Evolutionary conservation across 1,140 invertebrate species (phyloP), one percentile per base, ranked within the genome.

Genomic region (Mesaphorura yosii): DNA sequence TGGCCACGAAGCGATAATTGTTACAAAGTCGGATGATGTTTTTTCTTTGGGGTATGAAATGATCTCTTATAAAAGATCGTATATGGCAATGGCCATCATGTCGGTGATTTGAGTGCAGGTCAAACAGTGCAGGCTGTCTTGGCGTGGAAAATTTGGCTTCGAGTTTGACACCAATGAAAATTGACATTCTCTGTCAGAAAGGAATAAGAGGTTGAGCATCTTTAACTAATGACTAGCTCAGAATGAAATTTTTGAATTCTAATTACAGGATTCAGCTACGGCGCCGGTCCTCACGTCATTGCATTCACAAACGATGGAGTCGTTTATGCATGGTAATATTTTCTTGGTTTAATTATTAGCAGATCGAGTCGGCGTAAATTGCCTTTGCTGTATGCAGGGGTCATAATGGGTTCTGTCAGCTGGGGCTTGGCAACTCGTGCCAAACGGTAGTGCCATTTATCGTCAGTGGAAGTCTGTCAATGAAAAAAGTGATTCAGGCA

Each of bases 221-320:
- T 48, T 26, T 10, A 26, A 14, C 23, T 26, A 47, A 12, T 41
- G 5, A n/a, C 34, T 25, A 38, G 17, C 25, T 15, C 20, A 20
- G 22, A 53, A 42, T 19, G 10, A 15, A 12, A 42, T 52, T 39
- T 57, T 45, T 26, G 17, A 48, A 44, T 39, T 51, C 19, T 39
- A 44, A 23, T 48, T 45, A 26, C 42, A 67, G 75, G 74, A 26
- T 76, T 83, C 65, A 73, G 77, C 2, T 80, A 77, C 72, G 79
- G 79, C 5, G 78, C 73, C 68, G 78, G 79, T 23, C 78, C 79
- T 17, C 79, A 82, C 66, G 76, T 82, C 10, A 64, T 83, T 41
- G 80, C 77, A 2, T 72, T 77, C 1, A 77, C 78, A 17, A 66
- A 70, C 54, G 73, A 62, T 19, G 53, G 53, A 15, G 29, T 12